These are phyloP conservation scores for Pseudorectes ferrugineus DNA, from an alignment of 2,113 vertebrate genomes.

Conservation along the genomic window DNA sequence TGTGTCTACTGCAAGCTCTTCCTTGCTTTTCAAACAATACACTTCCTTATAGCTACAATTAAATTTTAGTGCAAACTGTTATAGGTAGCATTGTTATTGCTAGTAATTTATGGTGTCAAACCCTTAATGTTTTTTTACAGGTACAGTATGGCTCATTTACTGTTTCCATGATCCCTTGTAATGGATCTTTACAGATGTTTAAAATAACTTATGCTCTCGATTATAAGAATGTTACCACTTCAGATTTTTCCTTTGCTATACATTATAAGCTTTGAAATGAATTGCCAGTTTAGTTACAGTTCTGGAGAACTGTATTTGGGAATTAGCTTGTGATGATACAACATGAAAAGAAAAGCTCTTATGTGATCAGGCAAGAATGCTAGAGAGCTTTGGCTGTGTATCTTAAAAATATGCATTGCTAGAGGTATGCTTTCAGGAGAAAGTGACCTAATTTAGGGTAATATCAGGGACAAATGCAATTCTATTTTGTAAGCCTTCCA, in stretches of 20 bases:
- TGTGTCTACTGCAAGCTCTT: neutral
- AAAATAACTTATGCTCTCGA: neutral
- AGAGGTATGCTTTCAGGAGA: neutral
- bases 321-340: neutral
- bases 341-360: neutral
- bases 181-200: neutral
- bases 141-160: neutral
- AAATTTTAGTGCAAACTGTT: neutral
- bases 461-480: neutral
- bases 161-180: neutral
- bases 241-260: neutral
- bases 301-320: neutral
- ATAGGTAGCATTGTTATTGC: neutral
- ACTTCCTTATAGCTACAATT: neutral
- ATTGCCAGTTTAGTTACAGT: neutral
- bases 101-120: neutral
- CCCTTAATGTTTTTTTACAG: neutral
- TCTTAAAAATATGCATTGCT: neutral
- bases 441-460: neutral
- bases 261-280: neutral
- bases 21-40: neutral
- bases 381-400: neutral
- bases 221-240: neutral
- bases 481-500: neutral
- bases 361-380: neutral